These are phyloP conservation scores for Diploptera punctata DNA, from an alignment of 2,888 invertebrate genomes.

Conservation along the genomic window DNA sequence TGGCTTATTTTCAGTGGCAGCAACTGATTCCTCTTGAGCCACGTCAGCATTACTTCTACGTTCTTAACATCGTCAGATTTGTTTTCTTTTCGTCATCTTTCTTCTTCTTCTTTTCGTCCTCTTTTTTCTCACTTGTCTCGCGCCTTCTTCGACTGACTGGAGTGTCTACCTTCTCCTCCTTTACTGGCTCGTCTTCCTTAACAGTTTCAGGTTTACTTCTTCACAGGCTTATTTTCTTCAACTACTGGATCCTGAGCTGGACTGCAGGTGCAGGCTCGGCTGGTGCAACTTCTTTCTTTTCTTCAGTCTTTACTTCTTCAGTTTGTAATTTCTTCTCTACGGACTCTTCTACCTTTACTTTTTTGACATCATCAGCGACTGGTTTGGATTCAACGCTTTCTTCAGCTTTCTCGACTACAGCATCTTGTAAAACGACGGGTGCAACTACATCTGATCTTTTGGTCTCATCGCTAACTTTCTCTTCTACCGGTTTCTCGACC, in stretches of 20 bases:
- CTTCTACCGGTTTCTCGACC: neutral
- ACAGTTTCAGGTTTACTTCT: slow-evolving; percentile 35
- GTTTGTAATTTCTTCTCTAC: slow-evolving; percentile 18
- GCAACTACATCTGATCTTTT: neutral
- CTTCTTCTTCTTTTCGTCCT: slow-evolving; percentile 48
- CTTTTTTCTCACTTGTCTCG: slow-evolving; percentile 21
- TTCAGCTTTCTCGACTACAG: neutral
- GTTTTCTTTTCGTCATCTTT: slow-evolving; percentile 46
- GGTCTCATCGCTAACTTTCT: neutral
- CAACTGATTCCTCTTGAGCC: slow-evolving; percentile 7
- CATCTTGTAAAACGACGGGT: neutral
- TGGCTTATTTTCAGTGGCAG: no score
- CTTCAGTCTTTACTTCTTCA: slow-evolving; percentile 27
- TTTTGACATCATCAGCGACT: slow-evolving; percentile 27
- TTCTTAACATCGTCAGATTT: no score
- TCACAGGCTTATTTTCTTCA: slow-evolving; percentile 13
- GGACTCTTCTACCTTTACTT: slow-evolving; percentile 37
- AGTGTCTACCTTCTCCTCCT: slow-evolving; percentile 46
- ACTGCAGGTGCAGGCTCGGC: neutral
- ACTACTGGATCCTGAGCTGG: neutral
- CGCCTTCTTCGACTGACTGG: slow-evolving; percentile 45
- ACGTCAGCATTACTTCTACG: neutral
- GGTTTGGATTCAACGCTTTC: slow-evolving; percentile 41
- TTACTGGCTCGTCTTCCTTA: slow-evolving; percentile 41
- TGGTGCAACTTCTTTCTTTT: neutral